Evolutionary conservation across 2,797 vertebrate genomes (phyloP).

Genomic region (Okamejei kenojei): DNA sequence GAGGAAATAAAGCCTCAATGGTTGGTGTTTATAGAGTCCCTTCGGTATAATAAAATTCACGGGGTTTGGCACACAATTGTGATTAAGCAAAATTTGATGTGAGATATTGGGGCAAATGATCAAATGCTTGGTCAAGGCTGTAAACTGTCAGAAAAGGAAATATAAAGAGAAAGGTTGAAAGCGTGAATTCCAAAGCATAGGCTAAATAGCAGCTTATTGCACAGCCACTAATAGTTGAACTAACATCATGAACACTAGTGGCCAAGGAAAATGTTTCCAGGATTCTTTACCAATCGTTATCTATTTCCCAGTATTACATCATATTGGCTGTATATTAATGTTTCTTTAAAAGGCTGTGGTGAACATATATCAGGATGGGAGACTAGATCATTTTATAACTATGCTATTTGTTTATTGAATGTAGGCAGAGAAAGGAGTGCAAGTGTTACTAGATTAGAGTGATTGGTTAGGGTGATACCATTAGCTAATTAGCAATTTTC

Average conservation of each 20-base stretch:
- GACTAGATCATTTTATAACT: neutral
- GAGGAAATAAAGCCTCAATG: too few species aligned
- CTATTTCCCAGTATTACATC: neutral
- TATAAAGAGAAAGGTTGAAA: too few species aligned
- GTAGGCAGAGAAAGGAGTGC: neutral
- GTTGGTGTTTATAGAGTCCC: too few species aligned
- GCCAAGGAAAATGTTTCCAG: neutral
- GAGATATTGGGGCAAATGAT: too few species aligned
- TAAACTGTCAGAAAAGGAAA: too few species aligned
- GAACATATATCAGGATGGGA: neutral
- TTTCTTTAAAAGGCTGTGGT: neutral
- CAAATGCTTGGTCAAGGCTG: too few species aligned
- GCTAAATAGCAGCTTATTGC: too few species aligned
- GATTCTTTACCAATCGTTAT: neutral
- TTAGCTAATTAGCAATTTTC: neutral
- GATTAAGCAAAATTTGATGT: too few species aligned
- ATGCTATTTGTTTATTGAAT: neutral
- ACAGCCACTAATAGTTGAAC: too few species aligned
- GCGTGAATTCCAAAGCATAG: too few species aligned
- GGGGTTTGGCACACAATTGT: too few species aligned
- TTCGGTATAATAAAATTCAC: too few species aligned
- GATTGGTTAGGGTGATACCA: neutral
- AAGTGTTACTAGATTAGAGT: neutral
- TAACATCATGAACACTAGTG: neutral
- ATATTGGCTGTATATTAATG: neutral